Base-by-base conservation (phyloP, 2,797 vertebrate species). In the Xyrichtys novacula region DNA sequence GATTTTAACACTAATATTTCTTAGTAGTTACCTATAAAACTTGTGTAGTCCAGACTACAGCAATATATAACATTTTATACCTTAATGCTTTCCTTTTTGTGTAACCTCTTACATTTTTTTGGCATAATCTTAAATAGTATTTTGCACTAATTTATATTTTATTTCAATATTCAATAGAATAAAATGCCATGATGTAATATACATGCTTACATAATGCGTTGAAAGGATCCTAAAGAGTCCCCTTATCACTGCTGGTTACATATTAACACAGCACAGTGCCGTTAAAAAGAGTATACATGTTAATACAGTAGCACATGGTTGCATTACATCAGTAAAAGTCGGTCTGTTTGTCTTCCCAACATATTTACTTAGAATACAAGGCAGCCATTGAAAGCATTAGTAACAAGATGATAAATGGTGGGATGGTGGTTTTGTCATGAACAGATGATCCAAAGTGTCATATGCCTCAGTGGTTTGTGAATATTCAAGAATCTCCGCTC, bases 401-500 rank as follows among this genome's bases (percentile, higher is more conserved):
- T 79, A 88, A 87, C 80, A 69, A 80, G 80, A 89, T 91, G 89
- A 92, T 89, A 88, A 92, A 90, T 88, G 85, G 81, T 58, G 63
- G 65, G 47, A 78, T 85, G 80, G 77, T 60, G 66, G 71, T 88
- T 91, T 85, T 80, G 85, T 88, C 84, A 87, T 81, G 84, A 90
- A 85, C 85, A 89, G 87, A 91, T 92, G 88, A 92, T 92, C 89
- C 91, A 90, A 91, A 46, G 78, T 91, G 90, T 92, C 89, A 87
- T 60, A 88, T 76, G 91, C 89, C 71, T 87, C 89, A 87, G 84
- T 87, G 85, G 82, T 86, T 90, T 83, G 80, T 91, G 86, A 89
- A 92, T 90, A 88, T 91, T 90, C 87, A 84, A 63, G 76, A 84
- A 85, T 86, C 71, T 87, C 85, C 76, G 65, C 64, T 76, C 50